Evolutionary conservation across 1,140 invertebrate genomes (phyloP).

Genomic region (Andrena cerasifolii): DNA sequence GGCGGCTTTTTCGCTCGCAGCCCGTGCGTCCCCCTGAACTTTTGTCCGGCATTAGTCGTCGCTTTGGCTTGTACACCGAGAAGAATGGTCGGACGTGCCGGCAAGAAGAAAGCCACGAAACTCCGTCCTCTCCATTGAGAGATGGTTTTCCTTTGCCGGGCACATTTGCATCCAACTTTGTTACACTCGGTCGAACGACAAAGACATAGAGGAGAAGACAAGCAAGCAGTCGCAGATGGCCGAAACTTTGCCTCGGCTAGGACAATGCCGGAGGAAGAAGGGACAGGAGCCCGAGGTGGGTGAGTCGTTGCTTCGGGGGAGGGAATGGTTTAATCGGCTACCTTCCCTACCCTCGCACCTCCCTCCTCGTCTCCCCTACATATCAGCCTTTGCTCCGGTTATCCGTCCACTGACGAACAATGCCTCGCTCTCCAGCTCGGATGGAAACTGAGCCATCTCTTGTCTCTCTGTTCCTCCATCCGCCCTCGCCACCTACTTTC

Average conservation of each 20-base stretch:
- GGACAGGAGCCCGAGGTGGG: constrained; percentile 5
- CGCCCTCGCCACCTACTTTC: neutral
- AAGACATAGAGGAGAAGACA: constrained; percentile 46
- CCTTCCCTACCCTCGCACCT: constrained; percentile 24
- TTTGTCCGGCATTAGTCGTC: constrained; percentile 28
- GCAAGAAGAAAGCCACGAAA: constrained; percentile 35
- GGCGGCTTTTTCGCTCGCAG: constrained; percentile 18
- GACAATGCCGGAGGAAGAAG: constrained; percentile 35
- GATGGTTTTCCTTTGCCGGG: constrained; percentile 32
- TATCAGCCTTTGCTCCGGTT: constrained; percentile 53
- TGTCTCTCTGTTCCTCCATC: constrained; percentile 5
- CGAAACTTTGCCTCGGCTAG: constrained; percentile 39
- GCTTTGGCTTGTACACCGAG: constrained; percentile 26
- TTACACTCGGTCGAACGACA: constrained; percentile 39
- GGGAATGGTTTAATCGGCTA: constrained; percentile 41
- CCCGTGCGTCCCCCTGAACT: neutral
- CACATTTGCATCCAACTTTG: constrained; percentile 58
- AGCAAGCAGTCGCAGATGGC: constrained; percentile 38
- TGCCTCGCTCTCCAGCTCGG: constrained; percentile 23
- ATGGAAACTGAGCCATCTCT: constrained; percentile 46
- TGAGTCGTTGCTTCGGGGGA: neutral
- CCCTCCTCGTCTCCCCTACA: neutral
- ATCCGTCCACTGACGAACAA: constrained; percentile 51
- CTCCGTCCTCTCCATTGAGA: neutral
- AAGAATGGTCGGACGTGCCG: constrained; percentile 15